Conservation (phyloP, 2,888 invertebrate genomes). For the Biston betularia region DNA sequence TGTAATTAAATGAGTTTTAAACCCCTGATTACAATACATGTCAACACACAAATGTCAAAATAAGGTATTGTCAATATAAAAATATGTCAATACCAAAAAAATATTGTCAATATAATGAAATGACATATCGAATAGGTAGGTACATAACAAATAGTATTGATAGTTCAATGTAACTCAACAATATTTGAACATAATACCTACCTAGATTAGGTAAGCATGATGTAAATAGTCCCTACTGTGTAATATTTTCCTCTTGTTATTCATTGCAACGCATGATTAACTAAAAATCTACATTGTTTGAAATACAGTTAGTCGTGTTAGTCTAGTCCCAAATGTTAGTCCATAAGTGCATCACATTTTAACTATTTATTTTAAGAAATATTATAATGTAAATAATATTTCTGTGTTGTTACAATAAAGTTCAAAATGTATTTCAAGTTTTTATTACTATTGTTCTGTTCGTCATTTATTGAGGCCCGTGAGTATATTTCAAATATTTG, state of each 20-base stretch:
- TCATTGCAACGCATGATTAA: slow-evolving; percentile 29
- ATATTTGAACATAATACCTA: neutral
- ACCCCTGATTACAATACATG: too few species aligned
- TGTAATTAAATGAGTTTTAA: too few species aligned
- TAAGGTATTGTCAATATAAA: too few species aligned
- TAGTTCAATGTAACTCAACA: neutral
- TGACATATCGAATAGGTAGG: too few species aligned
- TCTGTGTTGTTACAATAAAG: slow-evolving; percentile 27
- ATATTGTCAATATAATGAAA: too few species aligned
- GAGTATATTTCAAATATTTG: slow-evolving; percentile 41
- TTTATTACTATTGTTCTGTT: slow-evolving; percentile 60
- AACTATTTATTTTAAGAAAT: slow-evolving; percentile 1
- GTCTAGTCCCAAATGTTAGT: slow-evolving; percentile 52
- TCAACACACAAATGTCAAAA: too few species aligned
- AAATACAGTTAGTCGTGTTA: slow-evolving; percentile 35
- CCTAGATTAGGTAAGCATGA: neutral
- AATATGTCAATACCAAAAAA: too few species aligned
- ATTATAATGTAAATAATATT: neutral
- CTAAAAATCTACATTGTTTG: slow-evolving; percentile 11
- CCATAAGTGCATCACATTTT: neutral
- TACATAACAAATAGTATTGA: neutral
- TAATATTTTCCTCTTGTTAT: slow-evolving; percentile 38
- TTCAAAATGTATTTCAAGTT: slow-evolving; percentile 66
- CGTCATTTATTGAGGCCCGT: slow-evolving; percentile 62
- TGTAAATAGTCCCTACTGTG: slow-evolving; percentile 38